phyloP scores from a whole-genome alignment of 2,888 invertebrate species.

The Cheilosia vulpina region DNA sequence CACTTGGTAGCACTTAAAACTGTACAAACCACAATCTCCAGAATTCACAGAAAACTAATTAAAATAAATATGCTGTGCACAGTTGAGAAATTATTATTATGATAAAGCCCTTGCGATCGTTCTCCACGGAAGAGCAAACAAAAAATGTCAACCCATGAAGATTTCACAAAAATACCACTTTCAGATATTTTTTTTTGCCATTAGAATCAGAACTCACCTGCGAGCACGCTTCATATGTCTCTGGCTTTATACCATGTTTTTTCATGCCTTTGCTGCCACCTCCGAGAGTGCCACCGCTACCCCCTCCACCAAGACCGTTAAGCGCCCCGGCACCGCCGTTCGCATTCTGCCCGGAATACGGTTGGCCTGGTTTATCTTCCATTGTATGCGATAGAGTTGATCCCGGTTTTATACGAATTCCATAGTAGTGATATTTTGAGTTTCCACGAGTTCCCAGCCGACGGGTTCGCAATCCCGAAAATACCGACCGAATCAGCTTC shows the following conservation, averaged over 20 bases:
- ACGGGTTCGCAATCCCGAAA: conserved; percentile 96
- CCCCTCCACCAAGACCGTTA: conserved; percentile 50
- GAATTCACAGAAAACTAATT: too few species aligned
- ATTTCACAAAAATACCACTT: not conserved
- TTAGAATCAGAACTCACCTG: conserved; percentile 78
- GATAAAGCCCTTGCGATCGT: too few species aligned
- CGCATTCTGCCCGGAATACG: conserved; percentile 74
- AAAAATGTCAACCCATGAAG: not conserved
- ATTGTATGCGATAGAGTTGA: conserved; percentile 88
- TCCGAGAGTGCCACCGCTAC: conserved; percentile 47
- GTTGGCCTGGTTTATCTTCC: conserved; percentile 83
- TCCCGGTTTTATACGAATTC: conserved; percentile 97
- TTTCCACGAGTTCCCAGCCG: conserved; percentile 98
- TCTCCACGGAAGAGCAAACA: too few species aligned
- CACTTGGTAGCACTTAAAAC: too few species aligned
- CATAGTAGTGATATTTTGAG: conserved; percentile 99
- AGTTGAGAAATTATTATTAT: too few species aligned
- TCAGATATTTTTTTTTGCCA: not conserved
- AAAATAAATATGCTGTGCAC: too few species aligned
- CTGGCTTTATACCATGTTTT: conserved; percentile 81
- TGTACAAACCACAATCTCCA: too few species aligned
- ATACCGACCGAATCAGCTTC: conserved; percentile 98
- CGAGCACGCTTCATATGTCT: conserved; percentile 83
- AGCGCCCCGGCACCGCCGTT: conserved; percentile 47
- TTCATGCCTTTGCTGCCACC: conserved; percentile 77